Evolutionary conservation across 1,140 invertebrate species (phyloP).

Genomic region (Arion vulgaris): DNA sequence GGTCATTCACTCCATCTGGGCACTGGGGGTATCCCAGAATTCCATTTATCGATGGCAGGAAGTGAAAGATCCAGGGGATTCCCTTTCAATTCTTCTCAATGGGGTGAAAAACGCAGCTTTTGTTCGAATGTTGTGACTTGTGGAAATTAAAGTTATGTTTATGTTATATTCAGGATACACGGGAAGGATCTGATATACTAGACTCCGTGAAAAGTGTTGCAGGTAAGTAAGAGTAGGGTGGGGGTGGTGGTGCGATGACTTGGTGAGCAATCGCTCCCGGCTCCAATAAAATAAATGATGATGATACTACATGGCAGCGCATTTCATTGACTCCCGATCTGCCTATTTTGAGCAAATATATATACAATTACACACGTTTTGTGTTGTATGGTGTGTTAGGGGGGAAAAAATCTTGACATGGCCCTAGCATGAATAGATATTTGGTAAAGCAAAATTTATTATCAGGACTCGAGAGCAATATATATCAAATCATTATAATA

Average conservation of each 20-base stretch:
- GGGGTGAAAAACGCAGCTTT: conserved; percentile 32
- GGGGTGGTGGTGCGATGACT: background rate
- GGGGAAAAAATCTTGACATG: too few species aligned
- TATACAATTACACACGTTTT: too few species aligned
- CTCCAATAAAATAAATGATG: background rate
- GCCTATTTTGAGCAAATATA: too few species aligned
- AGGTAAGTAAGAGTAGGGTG: background rate
- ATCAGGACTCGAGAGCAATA: too few species aligned
- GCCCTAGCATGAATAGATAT: too few species aligned
- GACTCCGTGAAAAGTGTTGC: background rate
- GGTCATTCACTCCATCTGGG: conserved; percentile 36
- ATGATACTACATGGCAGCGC: too few species aligned
- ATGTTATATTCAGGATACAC: background rate
- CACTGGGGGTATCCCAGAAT: conserved; percentile 40
- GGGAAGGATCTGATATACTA: background rate
- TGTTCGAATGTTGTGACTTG: conserved; percentile 8
- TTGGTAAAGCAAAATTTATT: too few species aligned
- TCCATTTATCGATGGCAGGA: conserved; percentile 33
- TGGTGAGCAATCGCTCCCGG: background rate
- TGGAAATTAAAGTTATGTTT: background rate
- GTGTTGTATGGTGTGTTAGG: too few species aligned
- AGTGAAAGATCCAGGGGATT: conserved; percentile 36
- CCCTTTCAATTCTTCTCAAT: conserved; percentile 36
- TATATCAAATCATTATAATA: too few species aligned
- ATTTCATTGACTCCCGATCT: too few species aligned